Evolutionary conservation across 1,140 invertebrate genomes (phyloP), one percentile per base, ranked within the genome.

Genomic region (Zaprionus camerounensis): DNA sequence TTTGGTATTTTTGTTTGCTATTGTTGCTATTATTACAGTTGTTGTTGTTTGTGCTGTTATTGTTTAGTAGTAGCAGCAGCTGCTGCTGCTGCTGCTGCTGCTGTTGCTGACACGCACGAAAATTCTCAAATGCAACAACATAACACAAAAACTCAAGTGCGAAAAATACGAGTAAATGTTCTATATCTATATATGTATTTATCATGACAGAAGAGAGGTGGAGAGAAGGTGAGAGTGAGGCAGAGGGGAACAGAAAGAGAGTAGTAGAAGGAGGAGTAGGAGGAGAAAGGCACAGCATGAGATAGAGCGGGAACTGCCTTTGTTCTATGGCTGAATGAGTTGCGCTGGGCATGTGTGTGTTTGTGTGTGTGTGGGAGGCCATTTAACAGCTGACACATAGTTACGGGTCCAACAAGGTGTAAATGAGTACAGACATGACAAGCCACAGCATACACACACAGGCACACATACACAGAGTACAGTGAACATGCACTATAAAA

Each of bases 61-160:
- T 87, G 77, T 75, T 88, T 86, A 76, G 82, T 85, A 74, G 63
- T 53, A 78, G 81, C 82, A 86, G 82, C 82, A 82, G 82, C 76
- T 86, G 82, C 76, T 86, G 82, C 20, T 7, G 80, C 68, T 82
- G 71, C 17, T 17, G 20, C 20, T 59, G 26, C 22, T 67, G 17
- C 83, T 82, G 80, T 59, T 87, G 83, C 84, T 87, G 83, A 87
- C 83, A 87, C 84, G 83, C 83, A 87, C 77, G 81, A 87, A 70
- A 80, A 62, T 77, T 57, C 78, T 71, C 73, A 88, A 88, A 88
- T 88, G 84, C 83, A 87, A 74, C 72, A 78, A 74, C 49, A 67
- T 57, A 17, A 57, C 64, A 80, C 58, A 78, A 80, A 65, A 75
- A 49, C 61, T 66, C 70, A 81, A 85, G 79, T 78, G 82, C 69